These are phyloP conservation scores for Planiliza haematocheilus DNA, from an alignment of 2,113 vertebrate species.

Conservation along the genomic window DNA sequence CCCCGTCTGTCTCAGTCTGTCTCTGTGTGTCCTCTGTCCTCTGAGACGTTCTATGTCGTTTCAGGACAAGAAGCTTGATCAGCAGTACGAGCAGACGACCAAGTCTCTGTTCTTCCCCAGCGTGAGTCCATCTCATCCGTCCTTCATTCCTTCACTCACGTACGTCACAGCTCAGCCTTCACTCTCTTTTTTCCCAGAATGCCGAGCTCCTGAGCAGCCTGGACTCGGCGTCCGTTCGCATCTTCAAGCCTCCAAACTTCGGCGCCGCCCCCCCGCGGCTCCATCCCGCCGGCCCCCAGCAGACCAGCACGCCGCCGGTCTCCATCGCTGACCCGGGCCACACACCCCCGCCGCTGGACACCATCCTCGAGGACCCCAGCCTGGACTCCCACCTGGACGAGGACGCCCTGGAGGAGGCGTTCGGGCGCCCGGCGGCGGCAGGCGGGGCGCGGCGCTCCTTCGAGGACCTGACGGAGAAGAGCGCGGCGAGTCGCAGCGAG, in stretches of 20 bases:
- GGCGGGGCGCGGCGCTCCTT: slow-evolving; percentile 87
- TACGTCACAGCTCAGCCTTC: too few relatives aligned
- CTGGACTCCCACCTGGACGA: slow-evolving; percentile 88
- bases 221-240: slow-evolving; percentile 91
- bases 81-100: slow-evolving; percentile 90
- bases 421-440: slow-evolving; percentile 79
- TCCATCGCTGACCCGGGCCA: not conserved
- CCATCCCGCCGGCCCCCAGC: slow-evolving; percentile 75
- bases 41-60: not conserved
- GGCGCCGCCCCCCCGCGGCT: slow-evolving; percentile 70
- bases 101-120: slow-evolving; percentile 93
- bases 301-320: slow-evolving; percentile 57
- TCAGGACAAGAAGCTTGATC: slow-evolving; percentile 95
- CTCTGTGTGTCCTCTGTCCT: not conserved
- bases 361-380: slow-evolving; percentile 94
- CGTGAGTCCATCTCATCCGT: slow-evolving; percentile 80
- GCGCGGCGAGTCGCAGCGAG: slow-evolving; percentile 75
- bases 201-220: slow-evolving; percentile 94
- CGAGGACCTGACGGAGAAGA: slow-evolving; percentile 91
- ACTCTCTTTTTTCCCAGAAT: slow-evolving; percentile 83
- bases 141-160: not conserved
- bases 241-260: slow-evolving; percentile 87
- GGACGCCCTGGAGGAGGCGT: slow-evolving; percentile 88
- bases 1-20: not conserved
- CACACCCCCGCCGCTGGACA: slow-evolving; percentile 76